These are phyloP conservation scores for Pseudopleuronectes americanus DNA, from an alignment of 2,797 vertebrate species.

Conservation along the genomic window DNA sequence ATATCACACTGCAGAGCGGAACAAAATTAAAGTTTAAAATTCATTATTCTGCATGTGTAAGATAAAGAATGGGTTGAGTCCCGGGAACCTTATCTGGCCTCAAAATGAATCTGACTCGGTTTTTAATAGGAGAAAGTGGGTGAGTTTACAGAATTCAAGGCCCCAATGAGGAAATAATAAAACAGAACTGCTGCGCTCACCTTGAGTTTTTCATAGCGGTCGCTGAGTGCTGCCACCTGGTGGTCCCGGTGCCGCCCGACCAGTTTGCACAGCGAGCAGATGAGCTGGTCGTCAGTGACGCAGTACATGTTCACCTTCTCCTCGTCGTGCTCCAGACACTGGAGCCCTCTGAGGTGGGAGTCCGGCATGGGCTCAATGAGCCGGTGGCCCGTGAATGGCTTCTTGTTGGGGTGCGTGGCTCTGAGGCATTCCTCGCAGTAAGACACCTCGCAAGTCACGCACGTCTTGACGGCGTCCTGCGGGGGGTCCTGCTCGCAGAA, in stretches of 20 bases:
- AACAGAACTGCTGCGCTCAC: constrained; percentile 70
- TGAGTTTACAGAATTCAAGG: background rate
- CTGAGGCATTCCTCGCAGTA: constrained; percentile 95
- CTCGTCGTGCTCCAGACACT: constrained; percentile 95
- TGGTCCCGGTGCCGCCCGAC: constrained; percentile 94
- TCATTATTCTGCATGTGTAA: constrained; percentile 26
- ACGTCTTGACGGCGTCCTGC: constrained; percentile 94
- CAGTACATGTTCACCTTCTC: constrained; percentile 99
- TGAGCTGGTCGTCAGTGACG: constrained; percentile 93
- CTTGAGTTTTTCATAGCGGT: constrained; percentile 94
- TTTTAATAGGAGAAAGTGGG: constrained; percentile 9
- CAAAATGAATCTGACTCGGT: background rate
- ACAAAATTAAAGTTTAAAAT: constrained; percentile 53
- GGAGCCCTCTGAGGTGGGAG: constrained; percentile 92
- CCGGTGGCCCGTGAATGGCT: constrained; percentile 94
- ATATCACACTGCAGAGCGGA: constrained; percentile 48
- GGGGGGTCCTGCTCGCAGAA: constrained; percentile 97
- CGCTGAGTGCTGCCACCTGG: constrained; percentile 94
- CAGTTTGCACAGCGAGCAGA: constrained; percentile 97
- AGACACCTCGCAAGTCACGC: constrained; percentile 96
- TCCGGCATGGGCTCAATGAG: constrained; percentile 94
- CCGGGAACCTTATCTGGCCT: constrained; percentile 18
- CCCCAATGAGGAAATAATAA: background rate
- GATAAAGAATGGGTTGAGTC: constrained; percentile 28
- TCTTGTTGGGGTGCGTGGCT: constrained; percentile 96